These are phyloP conservation scores for Zophobas atratus DNA, from an alignment of 1,140 invertebrate species.

Conservation along the genomic window DNA sequence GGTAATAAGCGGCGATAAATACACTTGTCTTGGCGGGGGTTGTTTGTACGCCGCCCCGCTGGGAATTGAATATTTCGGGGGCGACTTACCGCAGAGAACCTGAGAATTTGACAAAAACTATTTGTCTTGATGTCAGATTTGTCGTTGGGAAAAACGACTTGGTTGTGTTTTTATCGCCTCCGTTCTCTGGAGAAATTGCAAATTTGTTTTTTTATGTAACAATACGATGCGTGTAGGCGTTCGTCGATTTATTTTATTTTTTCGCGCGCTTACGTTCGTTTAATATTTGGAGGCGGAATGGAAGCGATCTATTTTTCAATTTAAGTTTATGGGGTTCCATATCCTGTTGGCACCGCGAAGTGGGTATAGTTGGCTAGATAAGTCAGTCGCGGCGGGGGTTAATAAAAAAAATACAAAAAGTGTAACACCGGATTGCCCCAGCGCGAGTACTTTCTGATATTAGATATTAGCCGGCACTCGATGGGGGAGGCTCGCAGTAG, in stretches of 20 bases:
- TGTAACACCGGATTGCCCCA: conserved; percentile 52
- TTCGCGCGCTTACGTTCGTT: neutral
- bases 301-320: conserved; percentile 41
- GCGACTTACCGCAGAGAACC: conserved; percentile 24
- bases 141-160: conserved; percentile 17
- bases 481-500: conserved; percentile 4
- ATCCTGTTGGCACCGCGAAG: conserved; percentile 30
- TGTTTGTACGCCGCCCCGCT: conserved; percentile 14
- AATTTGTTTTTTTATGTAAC: conserved; percentile 21
- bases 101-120: conserved; percentile 43
- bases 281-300: neutral
- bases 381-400: conserved; percentile 28
- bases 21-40: conserved; percentile 29
- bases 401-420: conserved; percentile 29
- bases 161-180: conserved; percentile 38
- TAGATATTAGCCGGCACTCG: conserved; percentile 56
- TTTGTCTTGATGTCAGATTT: conserved; percentile 42
- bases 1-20: conserved; percentile 32
- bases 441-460: conserved; percentile 58
- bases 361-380: conserved; percentile 22
- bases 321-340: conserved; percentile 33
- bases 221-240: conserved; percentile 6
- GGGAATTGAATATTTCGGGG: conserved; percentile 32
- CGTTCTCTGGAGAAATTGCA: conserved; percentile 35
- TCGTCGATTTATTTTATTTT: conserved; percentile 26